These are phyloP conservation scores for Pelodytes ibericus DNA, from an alignment of 2,797 vertebrate species.

Conservation along the genomic window DNA sequence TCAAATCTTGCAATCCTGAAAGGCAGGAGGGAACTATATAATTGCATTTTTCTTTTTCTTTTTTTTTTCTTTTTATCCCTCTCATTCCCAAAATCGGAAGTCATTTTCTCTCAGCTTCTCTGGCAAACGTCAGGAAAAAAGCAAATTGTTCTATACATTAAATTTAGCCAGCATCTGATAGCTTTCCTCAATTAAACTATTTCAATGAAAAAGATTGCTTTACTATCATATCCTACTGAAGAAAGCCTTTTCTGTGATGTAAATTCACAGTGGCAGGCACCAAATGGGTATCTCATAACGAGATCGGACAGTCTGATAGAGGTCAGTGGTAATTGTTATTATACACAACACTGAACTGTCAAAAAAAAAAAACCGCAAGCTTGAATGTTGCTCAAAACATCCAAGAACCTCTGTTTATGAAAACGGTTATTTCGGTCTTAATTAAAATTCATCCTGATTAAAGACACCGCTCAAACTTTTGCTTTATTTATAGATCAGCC, in stretches of 20 bases:
- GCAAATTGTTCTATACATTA: constrained; percentile 86
- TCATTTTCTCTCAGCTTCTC: constrained; percentile 80
- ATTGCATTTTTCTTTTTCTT: constrained; percentile 64
- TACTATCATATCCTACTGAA: constrained; percentile 92
- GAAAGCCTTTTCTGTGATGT: constrained; percentile 84
- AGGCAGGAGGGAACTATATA: constrained; percentile 76
- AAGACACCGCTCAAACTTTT: neutral
- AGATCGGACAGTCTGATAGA: constrained; percentile 84
- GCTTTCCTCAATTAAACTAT: constrained; percentile 97
- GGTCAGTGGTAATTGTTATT: constrained; percentile 91
- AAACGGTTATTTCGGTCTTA: constrained; percentile 27
- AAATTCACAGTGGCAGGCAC: constrained; percentile 92
- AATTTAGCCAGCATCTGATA: constrained; percentile 91
- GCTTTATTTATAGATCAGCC: constrained; percentile 21
- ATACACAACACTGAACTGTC: constrained; percentile 84
- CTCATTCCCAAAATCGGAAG: constrained; percentile 80
- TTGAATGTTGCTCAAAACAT: constrained; percentile 63
- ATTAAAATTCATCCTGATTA: constrained; percentile 38
- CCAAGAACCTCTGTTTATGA: neutral
- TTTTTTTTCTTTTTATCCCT: constrained; percentile 71
- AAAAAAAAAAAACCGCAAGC: constrained; percentile 65
- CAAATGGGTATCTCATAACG: constrained; percentile 75
- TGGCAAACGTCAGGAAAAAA: constrained; percentile 72
- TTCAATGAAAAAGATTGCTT: constrained; percentile 94
- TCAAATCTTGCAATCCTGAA: constrained; percentile 77